A percentile compares a stretch with the other conserved stretches of the same genome.
Evolutionary conservation across 2,113 vertebrate species (phyloP).

Genomic region (Numenius arquata): DNA sequence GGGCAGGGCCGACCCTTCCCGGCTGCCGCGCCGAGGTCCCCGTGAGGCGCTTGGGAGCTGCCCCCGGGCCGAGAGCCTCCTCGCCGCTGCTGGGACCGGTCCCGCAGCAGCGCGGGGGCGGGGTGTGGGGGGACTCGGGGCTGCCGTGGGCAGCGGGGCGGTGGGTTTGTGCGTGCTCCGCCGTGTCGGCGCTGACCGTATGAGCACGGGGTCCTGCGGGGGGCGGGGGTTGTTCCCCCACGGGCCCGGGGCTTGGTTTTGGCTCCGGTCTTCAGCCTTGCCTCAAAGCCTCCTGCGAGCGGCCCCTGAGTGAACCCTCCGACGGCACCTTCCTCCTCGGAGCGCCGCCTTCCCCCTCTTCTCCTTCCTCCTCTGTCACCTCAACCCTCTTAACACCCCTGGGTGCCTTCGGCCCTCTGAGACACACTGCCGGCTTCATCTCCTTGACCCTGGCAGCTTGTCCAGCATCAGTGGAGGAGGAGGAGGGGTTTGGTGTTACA

Average conservation of each 20-base stretch:
- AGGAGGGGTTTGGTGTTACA: neutral
- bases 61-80: no score
- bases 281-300: no score
- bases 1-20: neutral
- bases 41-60: neutral
- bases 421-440: rapidly evolving
- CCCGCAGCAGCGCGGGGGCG: neutral
- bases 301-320: neutral
- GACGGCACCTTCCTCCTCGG: rapidly evolving
- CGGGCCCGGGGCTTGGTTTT: neutral
- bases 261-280: neutral
- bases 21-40: neutral
- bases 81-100: no score
- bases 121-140: neutral
- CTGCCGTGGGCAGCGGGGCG: neutral
- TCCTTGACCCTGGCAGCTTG: rapidly evolving
- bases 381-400: rapidly evolving
- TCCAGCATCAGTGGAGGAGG: rapidly evolving
- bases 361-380: no score
- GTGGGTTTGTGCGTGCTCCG: neutral
- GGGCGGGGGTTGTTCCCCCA: rapidly evolving
- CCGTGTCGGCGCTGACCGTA: neutral
- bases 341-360: rapidly evolving
- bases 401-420: neutral
- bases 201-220: no score